Evolutionary conservation across 2,797 vertebrate species (phyloP), one percentile per base, ranked within the genome.

Genomic region (Thripadectes ignobilis): DNA sequence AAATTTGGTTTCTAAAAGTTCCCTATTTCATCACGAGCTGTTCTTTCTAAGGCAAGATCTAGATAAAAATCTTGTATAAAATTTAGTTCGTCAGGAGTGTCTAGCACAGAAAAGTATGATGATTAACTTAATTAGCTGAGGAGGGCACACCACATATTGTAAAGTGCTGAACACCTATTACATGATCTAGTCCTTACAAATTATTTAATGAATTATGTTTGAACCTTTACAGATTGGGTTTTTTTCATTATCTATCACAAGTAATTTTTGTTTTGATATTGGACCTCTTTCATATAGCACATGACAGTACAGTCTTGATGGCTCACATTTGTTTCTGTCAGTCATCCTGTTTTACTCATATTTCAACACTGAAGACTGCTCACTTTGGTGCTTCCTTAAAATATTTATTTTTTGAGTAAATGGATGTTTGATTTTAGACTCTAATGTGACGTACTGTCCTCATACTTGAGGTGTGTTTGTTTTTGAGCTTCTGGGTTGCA

Each of bases 121-220:
- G 3, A 30, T 85, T 83, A 68, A 65, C 26, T 78, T 78, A 65
- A 57, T 71, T 73, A 59, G 36, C 71, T 85, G 57, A 93, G 43
- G n/a, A 91, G 52, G 34, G 17, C 54, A 68, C 26, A 32, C 21
- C 66, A 14, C 12, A 8, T 75, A 13, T 48, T 93, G 21, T 63
- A 41, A 82, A 80, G 65, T 59, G 48, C 29, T 77, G 41, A 91
- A 77, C 38, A 79, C 36, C 20, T 43, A 24, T 89, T 81, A 54
- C 11, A 34, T 55, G 46, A 54, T 43, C n/a, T 27, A 84, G 26
- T 11, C 6, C 1, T 52, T 46, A 91, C 77, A 92, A 97, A 96
- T 97, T 96, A 92, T 96, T 95, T 96, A 95, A 93, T 97, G 63
- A 88, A 84, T 96, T 94, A 67, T 45, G 22, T 95, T 95, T 97